phyloP scores from a whole-genome alignment of 1,140 invertebrate species.

The Ceratina australensis region DNA sequence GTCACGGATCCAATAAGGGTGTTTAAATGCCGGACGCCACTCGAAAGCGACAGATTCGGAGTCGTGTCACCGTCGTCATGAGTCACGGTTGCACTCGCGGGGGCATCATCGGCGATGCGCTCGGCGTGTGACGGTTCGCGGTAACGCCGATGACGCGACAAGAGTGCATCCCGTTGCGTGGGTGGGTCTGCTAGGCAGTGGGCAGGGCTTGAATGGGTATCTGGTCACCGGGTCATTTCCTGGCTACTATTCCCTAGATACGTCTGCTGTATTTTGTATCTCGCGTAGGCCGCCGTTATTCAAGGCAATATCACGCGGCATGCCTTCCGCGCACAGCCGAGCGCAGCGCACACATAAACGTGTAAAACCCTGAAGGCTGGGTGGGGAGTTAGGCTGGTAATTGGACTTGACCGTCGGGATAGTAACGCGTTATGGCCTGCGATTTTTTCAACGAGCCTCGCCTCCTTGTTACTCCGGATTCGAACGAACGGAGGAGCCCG shows the following conservation, averaged over 20 bases:
- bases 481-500: neutral
- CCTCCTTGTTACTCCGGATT: neutral
- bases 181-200: conserved; percentile 32
- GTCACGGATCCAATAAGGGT: too few relatives aligned
- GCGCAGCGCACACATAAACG: neutral
- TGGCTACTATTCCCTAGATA: conserved; percentile 34
- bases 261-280: conserved; percentile 44
- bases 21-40: too few relatives aligned
- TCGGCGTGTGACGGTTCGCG: conserved; percentile 14
- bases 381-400: conserved; percentile 37
- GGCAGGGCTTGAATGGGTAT: conserved; percentile 51
- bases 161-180: conserved; percentile 40
- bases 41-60: too few relatives aligned
- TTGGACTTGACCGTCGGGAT: conserved; percentile 41
- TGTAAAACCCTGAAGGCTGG: neutral
- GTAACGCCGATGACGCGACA: conserved; percentile 36
- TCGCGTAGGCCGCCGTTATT: conserved; percentile 42
- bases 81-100: neutral
- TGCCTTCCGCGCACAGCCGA: conserved; percentile 20
- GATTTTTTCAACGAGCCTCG: conserved; percentile 16
- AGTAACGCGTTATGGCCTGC: conserved; percentile 39
- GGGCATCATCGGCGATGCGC: neutral
- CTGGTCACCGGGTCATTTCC: conserved; percentile 56
- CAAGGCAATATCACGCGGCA: conserved; percentile 41
- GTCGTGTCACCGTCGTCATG: neutral